Evolutionary conservation across 2,888 invertebrate genomes (phyloP), one percentile per base, ranked within the genome.

Genomic region (Aspidapion aeneum): DNA sequence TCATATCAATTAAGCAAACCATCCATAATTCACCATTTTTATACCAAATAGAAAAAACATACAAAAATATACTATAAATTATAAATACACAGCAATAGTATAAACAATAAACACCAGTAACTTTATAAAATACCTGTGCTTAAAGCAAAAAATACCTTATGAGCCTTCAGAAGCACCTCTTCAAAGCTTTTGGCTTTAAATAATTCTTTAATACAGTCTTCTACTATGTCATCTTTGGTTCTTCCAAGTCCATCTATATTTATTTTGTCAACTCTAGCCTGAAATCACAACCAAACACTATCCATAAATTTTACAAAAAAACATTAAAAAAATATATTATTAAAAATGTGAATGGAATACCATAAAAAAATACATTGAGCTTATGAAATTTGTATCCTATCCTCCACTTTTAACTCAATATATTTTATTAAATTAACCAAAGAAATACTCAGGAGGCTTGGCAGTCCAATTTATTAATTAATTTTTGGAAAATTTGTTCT

Each of bases 161-260:
- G 87, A 0, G 88, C 86, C 68, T 86, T 84, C 21, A 88, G 72
- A 70, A 90, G 86, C 66, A 96, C 90, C 75, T 96, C 93, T 76
- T 93, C 89, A 76, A 98, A 95, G 80, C 92, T 93, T 5, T 84
- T 83, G 0, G 94, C 93, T 68, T 87, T 86, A 79, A 98, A 95
- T 18, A 98, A 82, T 7, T 92, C 91, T 62, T 87, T 83, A 0
- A 97, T 88, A 21, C 92, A 90, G 71, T 88, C 86, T 70, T 86
- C 83, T 48, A 98, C 83, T 70, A 96, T 87, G 75, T 97, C 96
- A 78, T 96, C 91, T 78, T 94, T 93, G 1, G 97, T 98, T 64
- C 96, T 83, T 50, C 82, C 83, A 17, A 98, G 79, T 0, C 97
- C 97, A 74, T 93, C 91, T 57, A 98, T 86, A 71, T 93, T 88